Base-by-base conservation (phyloP, 2,113 vertebrate species). In the Proteles cristata region DNA sequence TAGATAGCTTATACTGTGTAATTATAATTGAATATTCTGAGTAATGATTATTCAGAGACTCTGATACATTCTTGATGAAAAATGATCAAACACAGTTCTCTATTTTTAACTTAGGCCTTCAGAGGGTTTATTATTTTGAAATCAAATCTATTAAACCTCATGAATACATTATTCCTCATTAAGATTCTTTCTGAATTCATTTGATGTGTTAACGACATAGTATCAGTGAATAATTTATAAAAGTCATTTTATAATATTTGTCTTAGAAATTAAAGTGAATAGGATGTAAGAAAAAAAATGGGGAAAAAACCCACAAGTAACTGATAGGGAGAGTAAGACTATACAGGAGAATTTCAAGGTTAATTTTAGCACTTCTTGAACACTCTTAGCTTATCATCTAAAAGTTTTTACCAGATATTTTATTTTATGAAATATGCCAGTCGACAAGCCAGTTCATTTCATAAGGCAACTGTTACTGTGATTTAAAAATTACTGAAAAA, bases 111-210 rank as follows among this genome's bases (percentile, higher is more conserved):
- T 48, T 55, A 48, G 74, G 58, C 35, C 90, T 94, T 96, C 77
- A 92, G 94, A 97, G 25, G 17, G 19, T 88, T 97, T 96, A 80
- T 96, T 98, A 87, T 95, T 96, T 98, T 90, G 74, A 96, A 97
- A 97, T 90, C 45, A 92, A 96, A 95, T 94, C 68, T 96, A 96
- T 94, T 96, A 97, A 92, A 91, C 43, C 6, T 93, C 2, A 7
- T 74, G 82, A 96, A 96, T 93, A 92, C 50, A 93, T 87, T 88
- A 85, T 74, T 97, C 48, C 69, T 92, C 87, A 81, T 96, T 97
- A 89, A 96, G 92, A 95, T 97, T 95, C 90, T 39, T 93, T 97
- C 86, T 87, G 35, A 97, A 93, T 95, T 90, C 55, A 96, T 82
- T 63, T 87, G 85, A 96, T 43, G 31, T 66, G 43, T 96, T 58